Base-by-base conservation (phyloP, 2,797 vertebrate species). In the Hemibagrus guttatus region DNA sequence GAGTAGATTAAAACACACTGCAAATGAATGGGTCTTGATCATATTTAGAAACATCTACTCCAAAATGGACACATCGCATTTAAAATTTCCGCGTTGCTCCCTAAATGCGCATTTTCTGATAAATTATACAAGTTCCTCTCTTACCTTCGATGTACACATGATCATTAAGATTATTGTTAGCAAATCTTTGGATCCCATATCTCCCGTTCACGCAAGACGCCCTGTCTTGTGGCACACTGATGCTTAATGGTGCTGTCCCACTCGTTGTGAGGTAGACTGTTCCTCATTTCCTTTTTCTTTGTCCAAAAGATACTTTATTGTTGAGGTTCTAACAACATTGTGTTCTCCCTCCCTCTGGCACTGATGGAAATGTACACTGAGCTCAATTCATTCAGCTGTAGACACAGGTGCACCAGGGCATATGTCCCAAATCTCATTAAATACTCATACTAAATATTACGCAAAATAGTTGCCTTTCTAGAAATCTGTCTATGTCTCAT, bases 251-350 rank as follows among this genome's bases (percentile, higher is more conserved):
- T 84, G 84, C 86, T 91, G 87, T 89, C 86, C 91, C 79, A 87
- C 89, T 92, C 90, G 92, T 91, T 93, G 91, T 93, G 89, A 80
- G 90, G 89, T 87, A 79, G 88, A 88, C 86, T 89, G 42, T 17
- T 87, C 66, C 71, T 23, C 63, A 72, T 75, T 87, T 90, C 83
- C 52, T 81, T 85, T 68, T 84, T 59, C 7, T 12, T 86, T 83
- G 1, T 81, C 69, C 87, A 90, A 94, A 92, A 94, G 93, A 90
- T 94, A 86, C 90, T 90, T 92, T 94, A 94, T 95, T 95, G 95
- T 95, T 94, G 92, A 92, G 92, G 87, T 91, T 94, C 92, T 93
- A 93, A 92, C 90, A 89, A 94, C 91, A 90, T 88, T 88, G 91
- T 90, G 92, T 94, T 93, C 95, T 94, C 93, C 94, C 93, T 93